phyloP scores from a whole-genome alignment of 2,888 invertebrate species.

The Ctenicera cuprea region DNA sequence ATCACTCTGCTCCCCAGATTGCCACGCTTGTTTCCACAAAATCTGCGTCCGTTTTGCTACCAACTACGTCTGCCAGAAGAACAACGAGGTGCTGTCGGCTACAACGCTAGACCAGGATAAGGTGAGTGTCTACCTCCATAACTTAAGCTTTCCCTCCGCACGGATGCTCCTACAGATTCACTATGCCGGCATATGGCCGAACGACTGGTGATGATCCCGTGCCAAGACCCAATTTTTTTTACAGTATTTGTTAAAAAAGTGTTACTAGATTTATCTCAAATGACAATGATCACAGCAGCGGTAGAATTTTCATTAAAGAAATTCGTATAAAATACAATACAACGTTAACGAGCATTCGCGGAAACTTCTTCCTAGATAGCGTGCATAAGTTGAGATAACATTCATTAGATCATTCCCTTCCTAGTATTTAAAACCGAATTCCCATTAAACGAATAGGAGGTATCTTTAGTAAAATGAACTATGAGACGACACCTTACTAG shows the following conservation, averaged over 20 bases:
- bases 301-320: background rate
- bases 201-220: constrained; percentile 6
- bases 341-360: too few relatives aligned
- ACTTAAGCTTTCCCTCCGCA: background rate
- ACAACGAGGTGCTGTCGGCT: constrained; percentile 66
- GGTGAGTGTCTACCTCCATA: constrained; percentile 65
- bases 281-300: background rate
- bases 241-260: background rate
- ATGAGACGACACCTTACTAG: too few relatives aligned
- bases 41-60: constrained; percentile 74
- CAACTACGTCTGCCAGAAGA: constrained; percentile 71
- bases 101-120: constrained; percentile 71
- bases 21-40: constrained; percentile 79
- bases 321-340: too few relatives aligned
- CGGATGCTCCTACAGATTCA: background rate
- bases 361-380: too few relatives aligned
- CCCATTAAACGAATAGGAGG: too few relatives aligned
- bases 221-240: constrained; percentile 18
- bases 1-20: constrained; percentile 78
- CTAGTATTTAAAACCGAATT: too few relatives aligned
- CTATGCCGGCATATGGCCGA: constrained; percentile 4
- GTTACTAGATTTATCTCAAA: too few relatives aligned
- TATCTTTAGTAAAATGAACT: too few relatives aligned
- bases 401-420: too few relatives aligned
- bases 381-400: too few relatives aligned